Evolutionary conservation across 2,888 invertebrate species (phyloP).

Genomic region (Eristalis intricaria): DNA sequence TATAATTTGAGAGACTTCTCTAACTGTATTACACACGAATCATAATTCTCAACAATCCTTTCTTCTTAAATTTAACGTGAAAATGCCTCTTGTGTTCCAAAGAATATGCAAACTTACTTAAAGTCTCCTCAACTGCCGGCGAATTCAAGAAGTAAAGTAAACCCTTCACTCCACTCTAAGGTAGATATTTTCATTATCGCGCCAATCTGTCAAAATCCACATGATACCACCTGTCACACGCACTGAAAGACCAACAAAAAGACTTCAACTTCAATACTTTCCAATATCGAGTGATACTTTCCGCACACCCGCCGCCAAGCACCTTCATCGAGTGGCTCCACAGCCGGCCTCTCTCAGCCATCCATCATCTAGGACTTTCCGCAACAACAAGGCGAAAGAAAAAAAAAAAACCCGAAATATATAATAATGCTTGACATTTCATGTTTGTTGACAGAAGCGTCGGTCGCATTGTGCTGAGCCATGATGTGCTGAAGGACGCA

Average conservation of each 20-base stretch:
- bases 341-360: not conserved
- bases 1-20: too few relatives aligned
- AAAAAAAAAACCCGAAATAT: not conserved
- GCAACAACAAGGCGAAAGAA: not conserved
- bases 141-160: not conserved
- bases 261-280: not conserved
- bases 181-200: not conserved
- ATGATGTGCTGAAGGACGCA: not conserved
- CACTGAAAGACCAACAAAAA: not conserved
- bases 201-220: not conserved
- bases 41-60: too few relatives aligned
- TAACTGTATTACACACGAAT: too few relatives aligned
- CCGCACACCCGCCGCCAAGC: not conserved
- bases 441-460: conserved; percentile 10
- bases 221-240: not conserved
- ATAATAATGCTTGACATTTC: conserved; percentile 10
- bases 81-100: too few relatives aligned
- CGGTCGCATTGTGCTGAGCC: not conserved
- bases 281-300: not conserved
- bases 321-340: not conserved
- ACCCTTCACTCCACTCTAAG: not conserved
- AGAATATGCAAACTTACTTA: not conserved
- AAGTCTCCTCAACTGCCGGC: not conserved
- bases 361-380: conserved; percentile 3
- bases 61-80: too few relatives aligned